Evolutionary conservation across 2,888 invertebrate genomes (phyloP).

Genomic region (Pammene fasciana): DNA sequence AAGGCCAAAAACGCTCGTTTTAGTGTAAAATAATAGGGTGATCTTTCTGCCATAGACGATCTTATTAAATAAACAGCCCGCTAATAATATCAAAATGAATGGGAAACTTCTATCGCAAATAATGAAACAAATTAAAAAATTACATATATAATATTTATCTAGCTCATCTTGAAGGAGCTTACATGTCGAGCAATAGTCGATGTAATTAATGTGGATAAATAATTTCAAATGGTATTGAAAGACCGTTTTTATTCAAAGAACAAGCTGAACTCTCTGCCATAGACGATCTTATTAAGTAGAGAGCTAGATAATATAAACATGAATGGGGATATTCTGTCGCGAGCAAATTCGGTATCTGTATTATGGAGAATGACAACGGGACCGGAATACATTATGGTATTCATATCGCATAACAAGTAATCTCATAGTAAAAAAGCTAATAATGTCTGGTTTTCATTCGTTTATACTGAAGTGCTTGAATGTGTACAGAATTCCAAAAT

Average conservation of each 20-base stretch:
- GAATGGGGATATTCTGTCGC: slow-evolving; percentile 45
- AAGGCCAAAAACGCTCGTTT: background rate
- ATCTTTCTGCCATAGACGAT: slow-evolving; percentile 15
- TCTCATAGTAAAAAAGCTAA: background rate
- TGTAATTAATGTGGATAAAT: too few relatives aligned
- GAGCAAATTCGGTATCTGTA: slow-evolving; percentile 44
- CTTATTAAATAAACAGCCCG: slow-evolving; percentile 65
- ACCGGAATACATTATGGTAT: slow-evolving; percentile 19
- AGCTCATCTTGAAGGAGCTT: too few relatives aligned
- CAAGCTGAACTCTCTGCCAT: slow-evolving; percentile 4
- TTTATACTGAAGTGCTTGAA: too few relatives aligned
- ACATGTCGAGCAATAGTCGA: too few relatives aligned
- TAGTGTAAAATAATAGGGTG: slow-evolving; percentile 4
- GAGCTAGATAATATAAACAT: slow-evolving; percentile 54
- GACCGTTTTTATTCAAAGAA: too few relatives aligned
- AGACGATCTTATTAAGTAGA: slow-evolving; percentile 59
- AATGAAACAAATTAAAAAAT: slow-evolving; percentile 32
- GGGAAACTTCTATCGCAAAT: slow-evolving; percentile 44
- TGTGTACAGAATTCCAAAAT: too few relatives aligned
- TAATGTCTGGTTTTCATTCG: background rate
- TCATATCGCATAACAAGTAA: slow-evolving; percentile 6
- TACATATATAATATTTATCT: too few relatives aligned
- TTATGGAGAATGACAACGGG: slow-evolving; percentile 32
- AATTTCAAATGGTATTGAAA: too few relatives aligned
- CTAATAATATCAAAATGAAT: slow-evolving; percentile 47